Percentiles rank a stretch among this genome's conserved stretches.
phyloP scores from a whole-genome alignment of 2,888 invertebrate genomes.

The Candidula unifasciata region DNA sequence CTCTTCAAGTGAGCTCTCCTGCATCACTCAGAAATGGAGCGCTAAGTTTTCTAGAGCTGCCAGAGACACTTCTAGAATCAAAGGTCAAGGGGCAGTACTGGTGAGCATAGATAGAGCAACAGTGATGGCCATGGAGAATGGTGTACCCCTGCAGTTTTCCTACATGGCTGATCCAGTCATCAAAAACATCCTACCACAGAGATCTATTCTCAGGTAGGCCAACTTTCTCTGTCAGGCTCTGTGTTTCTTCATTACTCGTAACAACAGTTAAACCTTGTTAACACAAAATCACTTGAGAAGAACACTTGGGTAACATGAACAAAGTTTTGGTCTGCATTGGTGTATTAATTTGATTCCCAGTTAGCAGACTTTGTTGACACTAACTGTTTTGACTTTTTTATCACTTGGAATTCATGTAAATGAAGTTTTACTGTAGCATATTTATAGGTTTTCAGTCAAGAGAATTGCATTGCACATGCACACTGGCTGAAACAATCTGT shows the following conservation, averaged over 20 bases:
- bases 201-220: slow-evolving; percentile 51
- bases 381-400: too few species aligned
- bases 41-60: slow-evolving; percentile 4
- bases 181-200: slow-evolving; percentile 25
- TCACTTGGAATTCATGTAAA: too few species aligned
- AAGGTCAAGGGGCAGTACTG: slow-evolving; percentile 45
- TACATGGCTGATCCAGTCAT: slow-evolving; percentile 65
- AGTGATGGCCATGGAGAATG: slow-evolving; percentile 39
- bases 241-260: background rate
- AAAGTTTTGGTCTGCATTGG: too few species aligned
- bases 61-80: slow-evolving; percentile 26
- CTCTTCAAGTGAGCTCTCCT: slow-evolving; percentile 54
- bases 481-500: too few species aligned
- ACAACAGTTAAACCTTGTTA: too few species aligned
- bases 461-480: too few species aligned
- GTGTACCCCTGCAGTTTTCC: slow-evolving; percentile 46
- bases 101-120: slow-evolving; percentile 59
- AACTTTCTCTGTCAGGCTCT: background rate
- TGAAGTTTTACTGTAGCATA: too few species aligned
- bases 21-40: slow-evolving; percentile 52
- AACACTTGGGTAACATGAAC: too few species aligned
- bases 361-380: too few species aligned
- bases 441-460: too few species aligned
- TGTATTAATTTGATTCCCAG: too few species aligned
- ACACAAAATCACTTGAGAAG: too few species aligned